Conservation (phyloP, 2,113 vertebrate species). For the Vulpes lagopus region DNA sequence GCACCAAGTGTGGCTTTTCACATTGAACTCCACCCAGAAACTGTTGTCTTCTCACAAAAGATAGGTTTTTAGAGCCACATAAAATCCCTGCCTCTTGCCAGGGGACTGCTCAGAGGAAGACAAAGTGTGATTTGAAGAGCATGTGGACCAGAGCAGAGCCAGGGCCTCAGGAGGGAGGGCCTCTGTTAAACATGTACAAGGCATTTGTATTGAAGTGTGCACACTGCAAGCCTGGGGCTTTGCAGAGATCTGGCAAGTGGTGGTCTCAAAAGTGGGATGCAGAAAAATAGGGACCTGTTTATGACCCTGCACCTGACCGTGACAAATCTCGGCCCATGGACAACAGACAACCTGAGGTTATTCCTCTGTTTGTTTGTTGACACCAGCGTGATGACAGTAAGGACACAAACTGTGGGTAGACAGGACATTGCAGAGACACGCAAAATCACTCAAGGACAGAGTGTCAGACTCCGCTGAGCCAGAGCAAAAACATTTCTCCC, state of each 20-base stretch:
- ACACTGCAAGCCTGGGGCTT: neutral
- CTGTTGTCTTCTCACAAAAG: slow-evolving; percentile 2
- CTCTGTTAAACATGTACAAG: neutral
- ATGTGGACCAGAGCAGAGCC: neutral
- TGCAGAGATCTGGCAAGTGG: neutral
- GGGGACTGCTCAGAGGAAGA: neutral
- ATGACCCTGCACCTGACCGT: neutral
- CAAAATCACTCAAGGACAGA: too few relatives aligned
- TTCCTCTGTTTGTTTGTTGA: neutral
- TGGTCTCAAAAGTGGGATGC: neutral
- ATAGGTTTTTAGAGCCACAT: neutral
- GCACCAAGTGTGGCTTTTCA: neutral
- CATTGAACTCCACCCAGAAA: neutral
- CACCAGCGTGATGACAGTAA: neutral
- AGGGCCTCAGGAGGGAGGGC: accelerated
- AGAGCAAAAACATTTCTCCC: neutral
- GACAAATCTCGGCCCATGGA: neutral
- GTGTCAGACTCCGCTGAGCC: too few relatives aligned
- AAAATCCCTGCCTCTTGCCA: neutral
- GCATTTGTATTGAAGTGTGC: neutral
- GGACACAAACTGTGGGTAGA: neutral
- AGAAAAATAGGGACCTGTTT: neutral
- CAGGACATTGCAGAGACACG: neutral
- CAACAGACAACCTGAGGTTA: neutral
- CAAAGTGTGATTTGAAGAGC: neutral